Conservation (phyloP, 2,888 invertebrate genomes). For the Nesidiocoris tenuis region DNA sequence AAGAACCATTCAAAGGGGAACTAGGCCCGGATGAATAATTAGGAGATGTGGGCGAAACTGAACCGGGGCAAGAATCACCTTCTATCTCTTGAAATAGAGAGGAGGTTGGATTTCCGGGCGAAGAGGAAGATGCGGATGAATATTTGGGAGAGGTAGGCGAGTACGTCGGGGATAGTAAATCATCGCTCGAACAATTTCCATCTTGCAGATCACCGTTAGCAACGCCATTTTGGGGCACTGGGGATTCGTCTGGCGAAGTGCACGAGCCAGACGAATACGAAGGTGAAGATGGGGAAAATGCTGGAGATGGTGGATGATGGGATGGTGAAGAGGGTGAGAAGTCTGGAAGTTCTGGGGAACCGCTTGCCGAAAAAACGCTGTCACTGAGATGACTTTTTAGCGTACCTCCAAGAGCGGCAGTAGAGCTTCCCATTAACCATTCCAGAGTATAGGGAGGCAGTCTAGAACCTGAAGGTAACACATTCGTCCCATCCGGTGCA, state of each 20-base stretch:
- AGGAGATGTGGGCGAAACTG: too few species aligned
- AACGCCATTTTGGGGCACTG: too few species aligned
- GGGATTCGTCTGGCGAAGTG: slow-evolving; percentile 4
- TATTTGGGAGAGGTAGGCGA: slow-evolving; percentile 2
- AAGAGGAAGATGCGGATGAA: too few species aligned
- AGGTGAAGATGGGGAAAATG: slow-evolving; percentile 19
- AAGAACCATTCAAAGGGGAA: too few species aligned
- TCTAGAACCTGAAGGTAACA: slow-evolving; percentile 3
- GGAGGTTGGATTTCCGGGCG: too few species aligned
- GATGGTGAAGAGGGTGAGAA: slow-evolving; percentile 26
- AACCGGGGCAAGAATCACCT: too few species aligned
- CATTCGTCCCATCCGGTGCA: neutral
- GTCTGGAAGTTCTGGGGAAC: slow-evolving; percentile 19
- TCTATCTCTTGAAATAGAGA: too few species aligned
- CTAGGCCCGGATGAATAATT: too few species aligned
- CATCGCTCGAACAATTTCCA: too few species aligned
- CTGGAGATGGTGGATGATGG: slow-evolving; percentile 18
- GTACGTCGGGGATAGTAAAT: too few species aligned
- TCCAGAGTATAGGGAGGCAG: slow-evolving; percentile 20
- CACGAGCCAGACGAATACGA: slow-evolving; percentile 29
- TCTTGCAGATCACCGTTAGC: too few species aligned
- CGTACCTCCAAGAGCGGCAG: neutral
- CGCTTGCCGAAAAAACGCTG: slow-evolving; percentile 9
- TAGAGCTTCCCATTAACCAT: slow-evolving; percentile 8
- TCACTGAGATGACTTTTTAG: neutral